phyloP scores from a whole-genome alignment of 2,113 vertebrate genomes.

The Abramis brama region DNA sequence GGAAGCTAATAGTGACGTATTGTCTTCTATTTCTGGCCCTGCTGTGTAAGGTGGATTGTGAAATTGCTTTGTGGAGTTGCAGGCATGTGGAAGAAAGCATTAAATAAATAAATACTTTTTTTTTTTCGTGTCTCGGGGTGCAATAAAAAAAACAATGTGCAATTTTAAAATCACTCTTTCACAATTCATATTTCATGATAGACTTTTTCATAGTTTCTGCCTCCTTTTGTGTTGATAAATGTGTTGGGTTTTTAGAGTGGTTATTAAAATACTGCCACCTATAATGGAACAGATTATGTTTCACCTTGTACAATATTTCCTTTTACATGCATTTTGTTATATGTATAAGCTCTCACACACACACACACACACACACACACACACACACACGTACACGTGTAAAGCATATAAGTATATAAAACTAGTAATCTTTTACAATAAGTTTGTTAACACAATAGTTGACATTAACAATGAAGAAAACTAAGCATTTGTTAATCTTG shows the following conservation, averaged over 20 bases:
- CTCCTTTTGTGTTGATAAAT: not conserved
- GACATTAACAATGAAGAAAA: not conserved
- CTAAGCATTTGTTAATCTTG: too few relatives aligned
- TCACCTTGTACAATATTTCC: not conserved
- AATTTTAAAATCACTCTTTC: not conserved
- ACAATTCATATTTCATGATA: slow-evolving; percentile 2
- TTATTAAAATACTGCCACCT: not conserved
- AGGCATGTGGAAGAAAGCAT: not conserved
- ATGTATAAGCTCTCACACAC: not conserved
- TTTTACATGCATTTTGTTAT: not conserved
- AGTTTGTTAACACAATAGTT: not conserved
- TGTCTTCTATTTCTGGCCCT: not conserved
- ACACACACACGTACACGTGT: too few relatives aligned
- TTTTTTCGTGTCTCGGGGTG: not conserved
- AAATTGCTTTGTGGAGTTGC: slow-evolving; percentile 14
- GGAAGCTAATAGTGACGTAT: slow-evolving; percentile 36
- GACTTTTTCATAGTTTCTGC: not conserved
- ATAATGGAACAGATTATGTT: not conserved
- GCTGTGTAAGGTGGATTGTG: slow-evolving; percentile 16
- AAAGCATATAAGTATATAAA: too few relatives aligned
- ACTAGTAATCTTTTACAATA: not conserved
- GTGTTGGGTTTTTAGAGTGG: not conserved
- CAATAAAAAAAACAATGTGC: not conserved
- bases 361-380: too few relatives aligned
- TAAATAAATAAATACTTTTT: not conserved